Conservation (phyloP, 2,888 invertebrate genomes). For the Germaria angustata region DNA sequence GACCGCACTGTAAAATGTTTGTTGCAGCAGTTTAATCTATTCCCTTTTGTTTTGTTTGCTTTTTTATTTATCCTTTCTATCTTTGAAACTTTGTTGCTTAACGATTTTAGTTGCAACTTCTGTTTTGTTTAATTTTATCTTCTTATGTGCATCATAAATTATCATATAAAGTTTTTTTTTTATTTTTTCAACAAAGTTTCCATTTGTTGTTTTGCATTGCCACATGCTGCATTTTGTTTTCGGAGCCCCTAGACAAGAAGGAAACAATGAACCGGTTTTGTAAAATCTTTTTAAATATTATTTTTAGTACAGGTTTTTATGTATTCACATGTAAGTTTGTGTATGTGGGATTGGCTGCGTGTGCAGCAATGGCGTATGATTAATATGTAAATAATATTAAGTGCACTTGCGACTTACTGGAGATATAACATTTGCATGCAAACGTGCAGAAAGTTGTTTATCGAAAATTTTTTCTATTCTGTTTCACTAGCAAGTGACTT, state of each 20-base stretch:
- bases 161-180: constrained; percentile 28
- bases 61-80: background rate
- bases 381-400: constrained; percentile 51
- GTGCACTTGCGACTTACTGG: background rate
- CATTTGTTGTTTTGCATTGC: constrained; percentile 24
- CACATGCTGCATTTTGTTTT: constrained; percentile 17
- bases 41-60: background rate
- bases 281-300: constrained; percentile 26
- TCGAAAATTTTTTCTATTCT: no score
- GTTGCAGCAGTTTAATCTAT: constrained; percentile 17
- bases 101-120: constrained; percentile 26
- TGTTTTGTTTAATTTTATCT: constrained; percentile 24
- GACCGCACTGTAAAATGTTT: background rate
- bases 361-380: constrained; percentile 28
- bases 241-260: background rate
- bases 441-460: constrained; percentile 10
- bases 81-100: constrained; percentile 29
- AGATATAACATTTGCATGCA: background rate
- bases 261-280: constrained; percentile 29
- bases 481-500: background rate
- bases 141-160: constrained; percentile 48
- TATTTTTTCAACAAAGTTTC: constrained; percentile 7
- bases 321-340: background rate
- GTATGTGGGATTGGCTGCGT: background rate
- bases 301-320: background rate